Conservation (phyloP, 1,140 invertebrate species). For the Theocolax elegans region DNA sequence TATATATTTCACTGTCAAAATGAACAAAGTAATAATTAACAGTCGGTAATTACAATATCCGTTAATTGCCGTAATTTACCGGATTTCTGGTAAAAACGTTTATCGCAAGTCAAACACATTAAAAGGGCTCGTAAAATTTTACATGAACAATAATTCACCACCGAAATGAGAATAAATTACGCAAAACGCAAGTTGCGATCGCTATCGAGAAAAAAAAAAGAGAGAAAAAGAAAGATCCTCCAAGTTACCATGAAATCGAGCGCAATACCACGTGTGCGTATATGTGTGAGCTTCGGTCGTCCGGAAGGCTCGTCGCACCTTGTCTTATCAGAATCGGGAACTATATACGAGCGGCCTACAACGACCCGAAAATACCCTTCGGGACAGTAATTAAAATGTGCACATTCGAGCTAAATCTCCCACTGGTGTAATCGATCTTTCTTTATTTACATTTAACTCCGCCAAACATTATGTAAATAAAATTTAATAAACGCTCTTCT, state of each 20-base stretch:
- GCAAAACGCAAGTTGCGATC: constrained; percentile 13
- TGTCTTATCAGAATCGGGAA: constrained; percentile 29
- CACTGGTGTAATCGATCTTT: no score
- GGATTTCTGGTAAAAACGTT: background rate
- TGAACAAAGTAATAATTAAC: constrained; percentile 6
- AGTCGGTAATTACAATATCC: background rate
- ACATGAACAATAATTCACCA: constrained; percentile 33
- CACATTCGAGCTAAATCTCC: background rate
- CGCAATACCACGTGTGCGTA: background rate
- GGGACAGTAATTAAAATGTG: constrained; percentile 27
- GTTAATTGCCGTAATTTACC: constrained; percentile 4
- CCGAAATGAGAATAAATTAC: constrained; percentile 36
- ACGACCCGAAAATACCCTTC: constrained; percentile 1
- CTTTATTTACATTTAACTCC: no score
- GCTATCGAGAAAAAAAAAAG: constrained; percentile 16
- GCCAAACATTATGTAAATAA: no score
- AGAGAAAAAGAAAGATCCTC: no score
- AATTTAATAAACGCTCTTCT: no score
- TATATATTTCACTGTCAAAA: no score
- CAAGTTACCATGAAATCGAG: constrained; percentile 12
- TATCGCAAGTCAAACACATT: background rate
- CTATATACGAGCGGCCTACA: background rate
- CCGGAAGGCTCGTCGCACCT: background rate
- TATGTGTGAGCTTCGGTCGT: background rate
- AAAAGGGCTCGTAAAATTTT: constrained; percentile 24